phyloP scores from a whole-genome alignment of 2,888 invertebrate species.

The Elysia crispata region DNA sequence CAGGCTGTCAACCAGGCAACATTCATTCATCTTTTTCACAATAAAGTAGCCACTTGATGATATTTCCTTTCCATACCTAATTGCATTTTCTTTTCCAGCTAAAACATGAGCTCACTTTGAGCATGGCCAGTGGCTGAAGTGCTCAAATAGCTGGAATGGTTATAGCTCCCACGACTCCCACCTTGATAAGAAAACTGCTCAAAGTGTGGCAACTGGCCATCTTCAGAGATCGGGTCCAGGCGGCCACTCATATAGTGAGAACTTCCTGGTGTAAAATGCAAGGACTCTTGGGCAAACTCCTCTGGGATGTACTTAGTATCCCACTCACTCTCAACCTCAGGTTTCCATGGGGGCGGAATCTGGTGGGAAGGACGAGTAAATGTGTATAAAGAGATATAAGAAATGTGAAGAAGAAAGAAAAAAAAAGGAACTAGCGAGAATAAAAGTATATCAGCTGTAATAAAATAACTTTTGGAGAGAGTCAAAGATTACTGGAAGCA shows the following conservation, averaged over 20 bases:
- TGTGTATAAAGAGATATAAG: neutral
- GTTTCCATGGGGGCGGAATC: slow-evolving; percentile 86
- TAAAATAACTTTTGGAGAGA: too few species aligned
- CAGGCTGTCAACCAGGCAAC: too few species aligned
- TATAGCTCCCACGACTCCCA: slow-evolving; percentile 62
- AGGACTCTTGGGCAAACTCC: slow-evolving; percentile 84
- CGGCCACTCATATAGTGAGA: slow-evolving; percentile 57
- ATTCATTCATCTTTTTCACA: too few species aligned
- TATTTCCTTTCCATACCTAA: too few species aligned
- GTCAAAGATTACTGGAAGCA: too few species aligned
- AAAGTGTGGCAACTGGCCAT: slow-evolving; percentile 83
- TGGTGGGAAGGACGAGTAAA: too few species aligned
- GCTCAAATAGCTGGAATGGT: slow-evolving; percentile 69
- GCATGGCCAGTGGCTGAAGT: slow-evolving; percentile 56
- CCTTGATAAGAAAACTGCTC: slow-evolving; percentile 86
- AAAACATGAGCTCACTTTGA: slow-evolving; percentile 50
- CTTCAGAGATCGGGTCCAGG: slow-evolving; percentile 79
- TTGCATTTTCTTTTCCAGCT: neutral
- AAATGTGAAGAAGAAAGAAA: neutral
- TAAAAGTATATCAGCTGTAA: too few species aligned
- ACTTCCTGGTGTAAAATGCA: slow-evolving; percentile 94
- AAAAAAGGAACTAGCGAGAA: too few species aligned
- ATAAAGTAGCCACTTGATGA: too few species aligned
- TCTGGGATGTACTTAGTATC: slow-evolving; percentile 82
- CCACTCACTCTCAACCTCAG: slow-evolving; percentile 90